phyloP scores from a whole-genome alignment of 2,797 vertebrate species.

The Halcyon smyrnensis region DNA sequence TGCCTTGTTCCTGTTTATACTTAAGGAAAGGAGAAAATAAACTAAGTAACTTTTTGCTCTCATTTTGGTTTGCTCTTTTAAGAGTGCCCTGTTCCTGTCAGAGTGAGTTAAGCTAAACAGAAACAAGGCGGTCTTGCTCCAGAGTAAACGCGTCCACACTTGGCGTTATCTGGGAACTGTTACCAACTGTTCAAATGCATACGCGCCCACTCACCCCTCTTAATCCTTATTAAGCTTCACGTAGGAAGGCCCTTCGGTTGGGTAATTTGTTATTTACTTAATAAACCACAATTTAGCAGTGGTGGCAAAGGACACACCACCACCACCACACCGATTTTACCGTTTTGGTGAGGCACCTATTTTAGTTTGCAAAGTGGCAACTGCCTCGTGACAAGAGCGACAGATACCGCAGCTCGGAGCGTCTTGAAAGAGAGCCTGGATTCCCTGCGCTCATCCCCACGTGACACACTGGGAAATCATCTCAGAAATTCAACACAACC shows the following conservation, averaged over 20 bases:
- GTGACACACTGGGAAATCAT: background rate
- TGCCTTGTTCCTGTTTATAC: constrained; percentile 59
- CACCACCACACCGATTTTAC: background rate
- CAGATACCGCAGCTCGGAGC: background rate
- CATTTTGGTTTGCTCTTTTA: constrained; percentile 12
- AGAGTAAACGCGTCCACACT: background rate
- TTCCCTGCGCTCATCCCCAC: background rate
- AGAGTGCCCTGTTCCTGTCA: constrained; percentile 44
- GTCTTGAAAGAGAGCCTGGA: background rate
- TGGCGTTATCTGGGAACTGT: background rate
- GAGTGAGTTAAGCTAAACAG: constrained; percentile 42
- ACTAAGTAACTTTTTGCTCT: background rate
- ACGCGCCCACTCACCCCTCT: rapidly evolving
- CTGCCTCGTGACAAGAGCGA: background rate
- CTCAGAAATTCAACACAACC: background rate
- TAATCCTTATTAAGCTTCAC: background rate
- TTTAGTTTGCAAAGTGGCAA: background rate
- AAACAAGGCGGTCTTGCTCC: constrained; percentile 19
- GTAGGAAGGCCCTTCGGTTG: background rate
- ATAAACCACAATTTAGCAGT: background rate
- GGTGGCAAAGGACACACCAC: rapidly evolving
- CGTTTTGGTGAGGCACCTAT: background rate
- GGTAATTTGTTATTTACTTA: background rate
- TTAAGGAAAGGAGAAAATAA: constrained; percentile 46
- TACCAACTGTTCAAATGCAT: background rate